Evolutionary conservation across 2,113 vertebrate genomes (phyloP).

Genomic region (Origma solitaria): DNA sequence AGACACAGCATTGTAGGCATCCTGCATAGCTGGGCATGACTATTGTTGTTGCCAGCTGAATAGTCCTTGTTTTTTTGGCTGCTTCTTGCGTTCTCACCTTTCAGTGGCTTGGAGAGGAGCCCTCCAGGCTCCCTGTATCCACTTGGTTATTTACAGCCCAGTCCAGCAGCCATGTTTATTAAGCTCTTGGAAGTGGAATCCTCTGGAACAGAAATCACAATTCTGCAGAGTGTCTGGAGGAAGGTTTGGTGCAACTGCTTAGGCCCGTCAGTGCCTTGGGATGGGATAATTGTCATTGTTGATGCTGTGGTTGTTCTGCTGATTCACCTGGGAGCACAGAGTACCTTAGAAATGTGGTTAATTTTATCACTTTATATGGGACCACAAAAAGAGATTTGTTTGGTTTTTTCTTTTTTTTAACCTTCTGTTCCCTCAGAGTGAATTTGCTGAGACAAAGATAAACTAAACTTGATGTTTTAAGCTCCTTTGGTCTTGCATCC

Average conservation of each 20-base stretch:
- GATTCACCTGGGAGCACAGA: background rate
- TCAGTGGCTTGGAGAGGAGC: background rate
- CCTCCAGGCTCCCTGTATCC: background rate
- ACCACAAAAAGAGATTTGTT: background rate
- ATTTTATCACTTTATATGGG: background rate
- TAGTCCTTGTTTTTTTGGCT: background rate
- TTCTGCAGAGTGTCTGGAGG: fast-evolving
- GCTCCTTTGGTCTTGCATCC: background rate
- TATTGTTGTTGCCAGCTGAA: conserved; percentile 58
- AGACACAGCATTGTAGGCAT: background rate
- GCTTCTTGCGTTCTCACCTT: background rate
- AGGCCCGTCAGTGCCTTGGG: fast-evolving
- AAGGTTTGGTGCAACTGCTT: background rate
- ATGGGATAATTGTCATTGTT: background rate
- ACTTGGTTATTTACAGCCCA: background rate
- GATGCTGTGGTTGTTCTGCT: background rate
- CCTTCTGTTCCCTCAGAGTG: background rate
- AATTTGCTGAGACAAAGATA: background rate
- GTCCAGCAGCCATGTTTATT: background rate
- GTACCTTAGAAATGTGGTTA: background rate
- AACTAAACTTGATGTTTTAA: background rate
- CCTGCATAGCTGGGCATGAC: background rate
- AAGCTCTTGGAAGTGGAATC: background rate
- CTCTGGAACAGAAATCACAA: background rate
- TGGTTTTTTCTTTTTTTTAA: background rate